Base-by-base conservation (phyloP, 1,140 invertebrate species). In the Sitophilus oryzae region DNA sequence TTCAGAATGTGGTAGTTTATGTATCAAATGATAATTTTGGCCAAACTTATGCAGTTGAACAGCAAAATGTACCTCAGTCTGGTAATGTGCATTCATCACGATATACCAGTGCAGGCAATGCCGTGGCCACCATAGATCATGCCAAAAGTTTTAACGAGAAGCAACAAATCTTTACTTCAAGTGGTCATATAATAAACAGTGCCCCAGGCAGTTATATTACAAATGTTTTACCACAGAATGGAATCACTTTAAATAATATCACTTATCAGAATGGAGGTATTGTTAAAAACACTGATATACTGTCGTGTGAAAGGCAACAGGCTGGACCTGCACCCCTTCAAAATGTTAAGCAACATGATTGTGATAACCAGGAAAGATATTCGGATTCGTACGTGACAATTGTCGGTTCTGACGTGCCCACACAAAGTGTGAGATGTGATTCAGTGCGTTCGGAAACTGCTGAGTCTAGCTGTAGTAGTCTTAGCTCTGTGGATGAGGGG, bases 1-100 rank as follows among this genome's bases (percentile, higher is more conserved):
- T 74, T 30, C 72, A 73, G 56, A 74, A 74, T 72, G 73, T 75
- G 53, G 68, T 75, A 67, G 73, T 75, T 25, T 75, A 74, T 58
- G 72, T 75, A 38, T 75, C 73, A 4, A 71, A 71, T 61, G 73
- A 73, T 55, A 72, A 73, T 63, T 71, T 73, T 58, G 70, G 67
- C 30, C 69, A 71, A 57, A 66, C 69, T 34, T 69, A 72, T 61
- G 63, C 71, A 21, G 67, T 73, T 15, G 66, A 66, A 44, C 66
- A 66, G 44, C 67, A 71, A 44, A 64, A 66, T 66, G 62, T 63
- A 11, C 43, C 62, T 18, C 61, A 58, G 41, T 52, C 59, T 21
- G 47, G 55, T 42, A 56, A 51, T 22, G 19, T 60, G 22, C 55
- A 55, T 56, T 25, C 59, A 41, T 19, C 58, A 60, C 46, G 59